Conservation (phyloP, 2,888 invertebrate species). For the Hypolimnas misippus region DNA sequence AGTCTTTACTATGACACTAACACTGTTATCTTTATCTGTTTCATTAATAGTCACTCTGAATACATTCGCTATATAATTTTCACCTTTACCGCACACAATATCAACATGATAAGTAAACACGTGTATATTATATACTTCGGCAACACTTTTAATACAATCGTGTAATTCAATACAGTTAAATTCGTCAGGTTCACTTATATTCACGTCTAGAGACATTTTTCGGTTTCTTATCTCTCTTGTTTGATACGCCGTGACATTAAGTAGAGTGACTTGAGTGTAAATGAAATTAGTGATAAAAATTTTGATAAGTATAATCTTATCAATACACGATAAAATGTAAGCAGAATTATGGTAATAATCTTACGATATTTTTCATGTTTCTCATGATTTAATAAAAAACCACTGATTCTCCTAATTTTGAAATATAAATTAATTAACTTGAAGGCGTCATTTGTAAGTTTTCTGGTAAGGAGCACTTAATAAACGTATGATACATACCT, state of each 20-base stretch:
- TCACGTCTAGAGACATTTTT: slow-evolving; percentile 76
- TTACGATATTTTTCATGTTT: neutral
- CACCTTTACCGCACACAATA: slow-evolving; percentile 63
- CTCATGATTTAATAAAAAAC: too few relatives aligned
- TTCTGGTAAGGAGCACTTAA: too few relatives aligned
- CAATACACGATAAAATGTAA: slow-evolving; percentile 7
- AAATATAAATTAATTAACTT: too few relatives aligned
- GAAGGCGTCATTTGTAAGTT: too few relatives aligned
- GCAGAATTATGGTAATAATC: slow-evolving; percentile 7
- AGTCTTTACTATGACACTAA: slow-evolving; percentile 70
- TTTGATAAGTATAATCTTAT: slow-evolving; percentile 33
- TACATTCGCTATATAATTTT: slow-evolving; percentile 68
- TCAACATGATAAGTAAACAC: slow-evolving; percentile 71
- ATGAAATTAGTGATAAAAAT: slow-evolving; percentile 31
- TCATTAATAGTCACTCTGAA: slow-evolving; percentile 67
- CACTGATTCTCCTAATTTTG: too few relatives aligned
- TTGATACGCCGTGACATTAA: slow-evolving; percentile 15
- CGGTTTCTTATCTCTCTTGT: neutral
- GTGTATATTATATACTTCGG: slow-evolving; percentile 54
- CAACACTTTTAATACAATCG: slow-evolving; percentile 59
- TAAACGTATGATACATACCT: too few relatives aligned
- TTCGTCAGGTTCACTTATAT: slow-evolving; percentile 74
- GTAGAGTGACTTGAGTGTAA: slow-evolving; percentile 19
- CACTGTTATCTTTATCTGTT: slow-evolving; percentile 48
- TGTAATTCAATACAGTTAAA: slow-evolving; percentile 70